Base-by-base conservation (phyloP, 2,888 invertebrate genomes). In the Zele albiditarsus region DNA sequence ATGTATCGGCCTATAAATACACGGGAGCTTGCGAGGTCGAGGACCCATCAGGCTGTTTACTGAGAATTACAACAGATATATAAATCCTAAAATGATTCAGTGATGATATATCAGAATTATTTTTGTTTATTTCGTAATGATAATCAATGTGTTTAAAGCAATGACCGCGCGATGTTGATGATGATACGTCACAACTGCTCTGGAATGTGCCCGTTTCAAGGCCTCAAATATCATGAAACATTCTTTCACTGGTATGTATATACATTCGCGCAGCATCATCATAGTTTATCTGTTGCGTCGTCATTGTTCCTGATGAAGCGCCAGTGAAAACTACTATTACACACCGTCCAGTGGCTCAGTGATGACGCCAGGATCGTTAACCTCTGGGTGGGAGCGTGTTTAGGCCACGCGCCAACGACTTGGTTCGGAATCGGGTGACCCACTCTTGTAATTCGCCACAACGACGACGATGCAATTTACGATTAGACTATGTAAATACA, bases 401-500 rank as follows among this genome's bases (percentile, higher is more conserved):
- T 86, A 82, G 88, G 88, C 87, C 81, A 71, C 78, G 82, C 77
- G 88, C 88, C 88, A 88, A 86, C 84, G 38, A 84, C 85, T 85
- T 79, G 82, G 84, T 84, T 86, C 85, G 86, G 82, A 88, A 86
- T 87, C 86, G 87, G 84, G 85, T 84, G 85, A 86, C 84, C 85
- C 83, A 86, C 82, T 82, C 77, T 38, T 27, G 31, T 53, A 53
- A 6, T 68, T 46, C 23, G 31, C 63, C 31, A 33, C 63, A 33
- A 31, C 23, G 23, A 62, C 71, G 38, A 42, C 57, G 49, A 46
- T 60, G 62, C 46, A 60, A 60, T 60, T 71, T 46, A 62, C n/a
- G 53, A 68, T 53, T 49, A 6, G 20, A 53, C 53, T 53, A 20
- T 53, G 20, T 53, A n/a, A n/a, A 6, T 20, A 23, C 20, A 20